A percentile compares a stretch with the other conserved stretches of the same genome.
phyloP scores from a whole-genome alignment of 2,888 invertebrate genomes.

The Hymenopus coronatus region DNA sequence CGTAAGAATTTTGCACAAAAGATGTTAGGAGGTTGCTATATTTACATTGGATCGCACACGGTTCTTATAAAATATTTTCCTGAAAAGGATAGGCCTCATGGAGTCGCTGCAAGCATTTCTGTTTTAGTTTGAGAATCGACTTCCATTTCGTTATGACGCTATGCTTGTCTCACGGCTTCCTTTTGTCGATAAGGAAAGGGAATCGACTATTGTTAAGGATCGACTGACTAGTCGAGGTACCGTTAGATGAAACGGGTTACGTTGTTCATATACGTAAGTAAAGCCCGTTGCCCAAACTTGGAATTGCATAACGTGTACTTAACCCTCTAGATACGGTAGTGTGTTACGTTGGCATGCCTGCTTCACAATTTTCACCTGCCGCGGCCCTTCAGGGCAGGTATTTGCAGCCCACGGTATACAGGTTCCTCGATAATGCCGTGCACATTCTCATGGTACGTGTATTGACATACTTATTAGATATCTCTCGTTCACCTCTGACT shows the following conservation, averaged over 20 bases:
- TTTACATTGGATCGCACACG: no score
- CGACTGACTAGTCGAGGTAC: neutral
- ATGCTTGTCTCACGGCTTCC: neutral
- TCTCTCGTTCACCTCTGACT: no score
- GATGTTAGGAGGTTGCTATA: no score
- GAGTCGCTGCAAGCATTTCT: neutral
- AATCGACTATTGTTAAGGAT: neutral
- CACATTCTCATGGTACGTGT: neutral
- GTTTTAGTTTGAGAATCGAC: neutral
- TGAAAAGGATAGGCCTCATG: neutral
- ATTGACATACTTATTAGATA: neutral
- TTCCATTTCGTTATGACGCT: neutral
- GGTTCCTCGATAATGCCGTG: neutral
- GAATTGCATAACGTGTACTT: neutral
- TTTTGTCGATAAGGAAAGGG: neutral
- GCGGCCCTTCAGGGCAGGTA: neutral
- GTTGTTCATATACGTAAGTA: neutral
- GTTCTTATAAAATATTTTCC: neutral
- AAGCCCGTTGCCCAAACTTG: neutral
- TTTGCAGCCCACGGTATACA: neutral
- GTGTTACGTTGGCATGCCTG: neutral
- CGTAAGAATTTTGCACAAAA: no score
- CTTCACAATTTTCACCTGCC: neutral
- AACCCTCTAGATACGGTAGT: neutral
- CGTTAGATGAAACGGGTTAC: neutral